phyloP scores from a whole-genome alignment of 2,888 invertebrate genomes.

The Agrotis puta region DNA sequence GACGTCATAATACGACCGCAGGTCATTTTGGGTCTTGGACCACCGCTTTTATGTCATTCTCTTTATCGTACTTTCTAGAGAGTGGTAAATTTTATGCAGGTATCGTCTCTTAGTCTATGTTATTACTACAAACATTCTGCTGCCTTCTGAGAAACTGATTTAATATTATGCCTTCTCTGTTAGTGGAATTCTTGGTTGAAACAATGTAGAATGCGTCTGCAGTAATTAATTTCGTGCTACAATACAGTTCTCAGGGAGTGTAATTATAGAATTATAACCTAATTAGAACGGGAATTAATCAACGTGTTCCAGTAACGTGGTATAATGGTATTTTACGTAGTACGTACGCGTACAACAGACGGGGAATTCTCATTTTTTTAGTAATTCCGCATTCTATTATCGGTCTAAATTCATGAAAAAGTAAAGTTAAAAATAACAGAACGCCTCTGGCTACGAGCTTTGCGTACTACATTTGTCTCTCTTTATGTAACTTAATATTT shows the following conservation, averaged over 20 bases:
- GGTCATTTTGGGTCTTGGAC: too few species aligned
- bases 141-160: neutral
- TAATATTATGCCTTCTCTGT: constrained; percentile 24
- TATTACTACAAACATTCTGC: neutral
- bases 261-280: constrained; percentile 36
- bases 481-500: too few species aligned
- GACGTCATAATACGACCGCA: too few species aligned
- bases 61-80: too few species aligned
- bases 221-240: constrained; percentile 48
- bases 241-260: constrained; percentile 32
- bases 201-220: constrained; percentile 52
- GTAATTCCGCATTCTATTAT: neutral
- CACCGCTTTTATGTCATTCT: too few species aligned
- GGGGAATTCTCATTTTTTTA: neutral
- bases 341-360: neutral
- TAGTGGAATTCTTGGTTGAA: constrained; percentile 30
- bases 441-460: too few species aligned
- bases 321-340: neutral
- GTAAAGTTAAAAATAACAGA: too few species aligned
- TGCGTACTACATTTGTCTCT: too few species aligned
- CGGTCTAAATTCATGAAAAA: neutral
- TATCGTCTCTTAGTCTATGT: too few species aligned
- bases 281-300: constrained; percentile 29
- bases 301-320: constrained; percentile 17
- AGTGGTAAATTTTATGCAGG: too few species aligned